These are phyloP conservation scores for Thecocarcelia acutangulata DNA, from an alignment of 2,888 invertebrate species.

Conservation along the genomic window DNA sequence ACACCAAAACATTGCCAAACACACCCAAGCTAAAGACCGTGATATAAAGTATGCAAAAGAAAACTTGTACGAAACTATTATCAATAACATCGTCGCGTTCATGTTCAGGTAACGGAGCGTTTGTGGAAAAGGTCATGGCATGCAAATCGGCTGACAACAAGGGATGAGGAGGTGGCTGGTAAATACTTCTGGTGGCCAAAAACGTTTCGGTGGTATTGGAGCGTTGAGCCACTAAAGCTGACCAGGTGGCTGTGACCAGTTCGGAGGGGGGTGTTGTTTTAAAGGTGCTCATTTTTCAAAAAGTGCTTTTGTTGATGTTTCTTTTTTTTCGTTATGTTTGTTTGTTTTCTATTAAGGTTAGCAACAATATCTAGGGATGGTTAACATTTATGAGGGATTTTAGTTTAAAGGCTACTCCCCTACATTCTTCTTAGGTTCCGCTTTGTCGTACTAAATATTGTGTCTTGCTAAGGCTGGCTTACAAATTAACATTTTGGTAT, in stretches of 20 bases:
- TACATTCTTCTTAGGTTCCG: too few relatives aligned
- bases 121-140: slow-evolving; percentile 31
- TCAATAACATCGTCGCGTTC: slow-evolving; percentile 74
- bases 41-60: slow-evolving; percentile 79
- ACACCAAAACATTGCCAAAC: slow-evolving; percentile 94
- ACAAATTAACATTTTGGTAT: slow-evolving; percentile 13
- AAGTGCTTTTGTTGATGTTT: neutral
- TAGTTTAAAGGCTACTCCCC: too few relatives aligned
- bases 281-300: slow-evolving; percentile 16
- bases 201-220: slow-evolving; percentile 49
- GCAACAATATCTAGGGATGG: too few relatives aligned
- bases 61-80: slow-evolving; percentile 78
- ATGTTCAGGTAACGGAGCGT: slow-evolving; percentile 12
- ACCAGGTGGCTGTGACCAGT: slow-evolving; percentile 55
- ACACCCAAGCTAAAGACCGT: slow-evolving; percentile 90
- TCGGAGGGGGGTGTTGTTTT: slow-evolving; percentile 41
- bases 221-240: slow-evolving; percentile 58
- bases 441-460: too few relatives aligned
- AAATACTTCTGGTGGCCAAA: slow-evolving; percentile 22
- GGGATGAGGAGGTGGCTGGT: slow-evolving; percentile 48
- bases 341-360: too few relatives aligned
- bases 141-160: slow-evolving; percentile 29
- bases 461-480: neutral
- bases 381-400: too few relatives aligned
- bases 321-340: neutral